phyloP scores from a whole-genome alignment of 2,888 invertebrate genomes.

The Boloria euphrosyne region DNA sequence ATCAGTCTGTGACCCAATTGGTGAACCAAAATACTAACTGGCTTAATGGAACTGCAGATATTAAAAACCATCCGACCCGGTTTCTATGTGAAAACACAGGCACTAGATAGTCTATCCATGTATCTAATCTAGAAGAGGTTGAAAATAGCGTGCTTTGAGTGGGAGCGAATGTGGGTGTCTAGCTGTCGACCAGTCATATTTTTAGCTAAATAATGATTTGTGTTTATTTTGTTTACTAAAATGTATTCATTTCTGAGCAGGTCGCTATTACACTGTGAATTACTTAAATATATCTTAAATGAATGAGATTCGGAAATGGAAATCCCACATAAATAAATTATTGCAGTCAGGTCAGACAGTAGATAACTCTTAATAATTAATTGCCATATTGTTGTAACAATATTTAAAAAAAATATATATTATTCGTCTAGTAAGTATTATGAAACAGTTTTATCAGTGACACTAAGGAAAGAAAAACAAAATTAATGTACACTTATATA shows the following conservation, averaged over 20 bases:
- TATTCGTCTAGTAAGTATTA: background rate
- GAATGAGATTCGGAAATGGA: slow-evolving; percentile 5
- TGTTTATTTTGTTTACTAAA: slow-evolving; percentile 18
- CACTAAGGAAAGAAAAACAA: too few relatives aligned
- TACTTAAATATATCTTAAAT: slow-evolving; percentile 2
- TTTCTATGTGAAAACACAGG: slow-evolving; percentile 48
- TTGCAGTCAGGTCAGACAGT: background rate
- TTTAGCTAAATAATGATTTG: slow-evolving; percentile 45
- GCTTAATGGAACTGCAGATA: slow-evolving; percentile 46
- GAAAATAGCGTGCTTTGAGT: slow-evolving; percentile 59
- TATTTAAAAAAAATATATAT: background rate
- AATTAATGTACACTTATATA: too few relatives aligned
- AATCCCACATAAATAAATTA: background rate
- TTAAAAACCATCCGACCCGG: slow-evolving; percentile 54
- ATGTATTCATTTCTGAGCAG: background rate
- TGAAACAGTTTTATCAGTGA: too few relatives aligned
- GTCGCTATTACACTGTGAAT: slow-evolving; percentile 7
- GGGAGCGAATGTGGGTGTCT: slow-evolving; percentile 46
- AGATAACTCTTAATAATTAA: background rate
- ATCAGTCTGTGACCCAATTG: slow-evolving; percentile 46
- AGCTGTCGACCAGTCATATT: slow-evolving; percentile 46
- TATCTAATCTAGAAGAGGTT: slow-evolving; percentile 48
- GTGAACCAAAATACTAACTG: slow-evolving; percentile 48
- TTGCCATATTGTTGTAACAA: background rate
- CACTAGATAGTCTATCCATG: slow-evolving; percentile 47